These are phyloP conservation scores for Dasypus novemcinctus DNA, from an alignment of 2,113 vertebrate species.

Conservation along the genomic window DNA sequence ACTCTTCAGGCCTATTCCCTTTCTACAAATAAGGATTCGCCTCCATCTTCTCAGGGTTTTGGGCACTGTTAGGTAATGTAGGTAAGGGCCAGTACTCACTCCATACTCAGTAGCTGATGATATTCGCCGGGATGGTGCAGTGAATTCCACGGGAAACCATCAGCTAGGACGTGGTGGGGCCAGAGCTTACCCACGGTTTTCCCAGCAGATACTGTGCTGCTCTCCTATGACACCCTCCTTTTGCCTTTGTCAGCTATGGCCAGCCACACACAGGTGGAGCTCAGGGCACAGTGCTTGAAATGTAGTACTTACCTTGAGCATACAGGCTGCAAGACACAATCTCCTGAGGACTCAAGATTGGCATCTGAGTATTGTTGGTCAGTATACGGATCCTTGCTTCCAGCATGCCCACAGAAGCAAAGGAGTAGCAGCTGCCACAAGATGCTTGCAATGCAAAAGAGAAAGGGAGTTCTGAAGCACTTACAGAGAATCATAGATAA, in stretches of 20 bases:
- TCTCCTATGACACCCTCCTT: neutral
- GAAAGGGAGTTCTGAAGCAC: neutral
- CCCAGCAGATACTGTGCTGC: neutral
- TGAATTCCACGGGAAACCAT: neutral
- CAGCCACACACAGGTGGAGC: neutral
- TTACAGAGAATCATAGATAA: neutral
- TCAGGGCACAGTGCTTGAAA: neutral
- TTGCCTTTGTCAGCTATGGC: neutral
- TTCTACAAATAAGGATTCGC: neutral
- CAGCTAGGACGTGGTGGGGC: neutral
- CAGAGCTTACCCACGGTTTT: neutral
- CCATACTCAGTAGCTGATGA: neutral
- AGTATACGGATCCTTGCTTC: constrained; percentile 93
- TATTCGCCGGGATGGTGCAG: neutral
- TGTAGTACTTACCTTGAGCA: constrained; percentile 90
- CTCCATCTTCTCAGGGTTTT: neutral
- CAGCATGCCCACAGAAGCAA: constrained; percentile 95
- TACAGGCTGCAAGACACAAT: constrained; percentile 96
- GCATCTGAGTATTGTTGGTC: constrained; percentile 91
- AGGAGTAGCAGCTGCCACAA: constrained; percentile 96
- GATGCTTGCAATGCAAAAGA: constrained; percentile 77
- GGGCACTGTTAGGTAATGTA: neutral
- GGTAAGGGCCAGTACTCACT: neutral
- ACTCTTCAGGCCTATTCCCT: neutral
- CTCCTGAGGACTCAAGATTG: constrained; percentile 93